Base-by-base conservation (phyloP, 2,113 vertebrate genomes). In the Chiloscyllium plagiosum region DNA sequence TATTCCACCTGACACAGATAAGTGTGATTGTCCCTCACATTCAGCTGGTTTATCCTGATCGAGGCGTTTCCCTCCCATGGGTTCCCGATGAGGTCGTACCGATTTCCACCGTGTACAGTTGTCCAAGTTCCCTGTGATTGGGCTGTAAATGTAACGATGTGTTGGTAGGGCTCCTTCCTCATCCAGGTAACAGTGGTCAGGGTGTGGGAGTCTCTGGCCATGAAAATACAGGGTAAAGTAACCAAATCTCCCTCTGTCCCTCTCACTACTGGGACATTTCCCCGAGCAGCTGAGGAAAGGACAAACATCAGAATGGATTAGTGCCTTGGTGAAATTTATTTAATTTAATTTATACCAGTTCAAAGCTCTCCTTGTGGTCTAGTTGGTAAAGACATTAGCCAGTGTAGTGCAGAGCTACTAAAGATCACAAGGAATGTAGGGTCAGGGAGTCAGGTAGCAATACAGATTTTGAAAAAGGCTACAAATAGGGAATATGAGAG, bases 31-130 rank as follows among this genome's bases (percentile, higher is more conserved):
- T 93, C 33, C 17, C 37, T 19, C 89, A 93, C 89, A 20, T 33
- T 93, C 89, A 93, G 61, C 89, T 93, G 61, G 3, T 93, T 93
- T 93, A 93, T 66, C 61, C 89, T 66, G n/a, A 29, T 93, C 19
- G 5, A 93, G 17, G 61, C n/a, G 33, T 37, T 66, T 66, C 89
- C 89, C 89, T 8, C 1, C 33, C 66, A 2, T 93, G 61, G 61
- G 17, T 42, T n/a, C 89, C 89, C 61, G 33, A 93, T 0, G 33
- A 93, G n/a, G 13, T 93, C 61, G 33, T 66, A 66, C 15, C 61
- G 89, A 37, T n/a, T 93, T 83, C 17, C 80, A 83, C 37, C 37
- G 4, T 47, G 42, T 83, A 42, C 37, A 42, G 17, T 83, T 42
- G 37, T 83, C 80, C 37, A 83, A 4, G 3, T 42, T 83, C 80